Evolutionary conservation across 2,888 invertebrate species (phyloP), one percentile per base, ranked within the genome.

Genomic region (Nudaria mundana): DNA sequence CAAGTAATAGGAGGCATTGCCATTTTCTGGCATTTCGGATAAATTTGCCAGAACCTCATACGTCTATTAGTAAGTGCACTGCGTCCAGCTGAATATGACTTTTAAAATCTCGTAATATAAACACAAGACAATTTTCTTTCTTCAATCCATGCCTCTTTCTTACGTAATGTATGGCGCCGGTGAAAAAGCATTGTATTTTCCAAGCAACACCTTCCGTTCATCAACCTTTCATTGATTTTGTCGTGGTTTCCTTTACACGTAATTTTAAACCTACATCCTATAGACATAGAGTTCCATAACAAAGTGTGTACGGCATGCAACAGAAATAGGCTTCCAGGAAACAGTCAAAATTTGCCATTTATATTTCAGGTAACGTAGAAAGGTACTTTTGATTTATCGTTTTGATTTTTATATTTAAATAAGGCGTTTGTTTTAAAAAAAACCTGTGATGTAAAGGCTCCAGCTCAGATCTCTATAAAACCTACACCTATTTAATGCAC

Each of bases 141-240:
- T 29, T 10, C n/a, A 20, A 2, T 15, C 23, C 14, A 30, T 8
- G 11, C n/a, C 18, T n/a, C 11, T 41, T 30, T 25, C 15, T 26
- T 48, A 44, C 38, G 50, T 42, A 39, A 52, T 49, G 35, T 39
- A 46, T 47, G 36, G 36, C 13, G 25, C 20, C 31, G 23, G 45
- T 42, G 43, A 43, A 57, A 44, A 46, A 49, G 56, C 53, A 50
- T 34, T 43, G 53, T 50, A 48, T 47, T 59, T 52, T 48, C 52
- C 53, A 37, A 43, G 39, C 46, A 48, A 52, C 63, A 61, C 59
- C 56, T 60, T 42, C 40, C 59, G 67, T 66, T 65, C 66, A 56
- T 63, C 65, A 63, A 63, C 63, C 63, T 62, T 50, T 60, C 59
- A 67, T 67, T 59, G 67, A 67, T 67, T 65, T 66, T 52, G 58